Percentiles rank a stretch among this genome's conserved stretches.
These are phyloP conservation scores for Lasioglossum leucozonium DNA, from an alignment of 2,888 invertebrate species.

Conservation along the genomic window DNA sequence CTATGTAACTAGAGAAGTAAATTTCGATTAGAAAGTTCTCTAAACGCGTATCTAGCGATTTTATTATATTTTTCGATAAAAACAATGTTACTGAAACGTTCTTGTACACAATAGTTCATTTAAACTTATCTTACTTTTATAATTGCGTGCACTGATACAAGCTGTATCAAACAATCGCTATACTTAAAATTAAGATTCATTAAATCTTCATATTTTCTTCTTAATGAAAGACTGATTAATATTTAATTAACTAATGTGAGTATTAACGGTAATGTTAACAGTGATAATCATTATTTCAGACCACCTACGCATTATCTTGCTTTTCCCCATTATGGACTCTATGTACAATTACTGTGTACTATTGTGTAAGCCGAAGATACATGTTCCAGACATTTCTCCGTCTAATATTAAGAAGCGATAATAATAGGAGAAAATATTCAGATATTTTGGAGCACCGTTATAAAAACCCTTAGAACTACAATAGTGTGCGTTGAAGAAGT, in stretches of 20 bases:
- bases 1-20: not conserved
- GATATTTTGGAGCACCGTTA: slow-evolving; percentile 77
- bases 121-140: not conserved
- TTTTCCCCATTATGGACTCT: slow-evolving; percentile 53
- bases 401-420: slow-evolving; percentile 35
- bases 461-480: slow-evolving; percentile 79
- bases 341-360: slow-evolving; percentile 76
- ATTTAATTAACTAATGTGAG: not conserved
- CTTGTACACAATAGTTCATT: not conserved
- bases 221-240: slow-evolving; percentile 3
- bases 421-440: slow-evolving; percentile 51
- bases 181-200: slow-evolving; percentile 1
- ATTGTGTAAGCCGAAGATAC: slow-evolving; percentile 54
- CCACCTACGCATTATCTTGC: slow-evolving; percentile 10
- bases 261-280: slow-evolving; percentile 23
- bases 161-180: not conserved
- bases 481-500: slow-evolving; percentile 81
- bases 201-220: not conserved
- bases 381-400: slow-evolving; percentile 1
- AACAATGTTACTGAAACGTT: not conserved
- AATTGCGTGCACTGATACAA: slow-evolving; percentile 8
- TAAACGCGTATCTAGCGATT: not conserved
- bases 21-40: not conserved
- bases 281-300: slow-evolving; percentile 31
- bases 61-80: not conserved